These are phyloP conservation scores for Ptyas mucosa DNA, from an alignment of 2,113 vertebrate species.

Conservation along the genomic window DNA sequence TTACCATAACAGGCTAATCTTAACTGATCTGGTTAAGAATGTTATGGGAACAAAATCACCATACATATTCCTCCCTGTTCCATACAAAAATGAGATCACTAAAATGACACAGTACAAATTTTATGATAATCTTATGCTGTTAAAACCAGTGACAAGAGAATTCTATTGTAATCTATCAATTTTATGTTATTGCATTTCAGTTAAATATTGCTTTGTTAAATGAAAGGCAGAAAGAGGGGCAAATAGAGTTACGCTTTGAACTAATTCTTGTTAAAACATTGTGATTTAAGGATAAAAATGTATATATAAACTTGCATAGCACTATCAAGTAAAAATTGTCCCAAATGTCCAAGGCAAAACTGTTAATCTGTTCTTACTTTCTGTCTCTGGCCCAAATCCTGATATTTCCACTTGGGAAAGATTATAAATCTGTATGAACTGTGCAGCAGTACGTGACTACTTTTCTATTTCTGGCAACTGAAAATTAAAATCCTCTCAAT, in stretches of 20 bases:
- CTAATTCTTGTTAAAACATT: constrained; percentile 36
- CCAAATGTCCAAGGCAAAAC: constrained; percentile 38
- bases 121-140: not conserved
- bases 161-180: not conserved
- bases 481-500: constrained; percentile 33
- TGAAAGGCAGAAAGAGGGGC: not conserved
- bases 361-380: constrained; percentile 30
- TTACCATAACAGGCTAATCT: not conserved
- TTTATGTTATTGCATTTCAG: constrained; percentile 31
- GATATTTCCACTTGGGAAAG: constrained; percentile 32
- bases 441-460: constrained; percentile 29
- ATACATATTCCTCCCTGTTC: not conserved
- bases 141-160: constrained; percentile 3
- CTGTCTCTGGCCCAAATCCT: constrained; percentile 37
- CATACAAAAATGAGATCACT: not conserved
- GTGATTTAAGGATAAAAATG: constrained; percentile 17
- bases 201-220: constrained; percentile 40
- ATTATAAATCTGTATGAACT: constrained; percentile 40
- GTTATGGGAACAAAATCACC: not conserved
- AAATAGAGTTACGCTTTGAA: constrained; percentile 30
- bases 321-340: not conserved
- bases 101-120: not conserved
- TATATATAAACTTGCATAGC: not conserved
- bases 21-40: not conserved
- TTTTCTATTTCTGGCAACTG: constrained; percentile 49